phyloP scores from a whole-genome alignment of 92 coral and sea anemone species.

The Zoanthus gigantus region DNA sequence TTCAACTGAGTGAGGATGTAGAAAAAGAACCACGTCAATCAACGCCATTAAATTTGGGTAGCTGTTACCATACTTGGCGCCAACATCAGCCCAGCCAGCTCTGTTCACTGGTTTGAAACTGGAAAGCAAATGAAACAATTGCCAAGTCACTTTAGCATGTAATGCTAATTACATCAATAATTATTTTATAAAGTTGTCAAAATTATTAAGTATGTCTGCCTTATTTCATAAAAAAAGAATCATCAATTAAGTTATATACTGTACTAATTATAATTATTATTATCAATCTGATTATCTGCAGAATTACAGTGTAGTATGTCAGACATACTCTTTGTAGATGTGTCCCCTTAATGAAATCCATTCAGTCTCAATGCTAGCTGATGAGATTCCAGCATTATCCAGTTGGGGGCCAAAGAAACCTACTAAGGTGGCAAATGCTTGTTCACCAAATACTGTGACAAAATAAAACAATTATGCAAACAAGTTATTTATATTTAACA shows the following conservation, averaged over 20 bases:
- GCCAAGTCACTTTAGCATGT: background rate
- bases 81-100: slow-evolving; percentile 12
- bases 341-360: slow-evolving; percentile 49
- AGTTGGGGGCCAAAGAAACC: slow-evolving; percentile 45
- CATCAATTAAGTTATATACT: too few relatives aligned
- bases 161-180: too few relatives aligned
- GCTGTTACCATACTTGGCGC: background rate
- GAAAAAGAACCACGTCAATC: slow-evolving; percentile 35
- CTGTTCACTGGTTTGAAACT: slow-evolving; percentile 6
- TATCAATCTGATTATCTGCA: too few relatives aligned
- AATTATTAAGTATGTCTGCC: too few relatives aligned
- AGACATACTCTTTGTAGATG: slow-evolving; percentile 38
- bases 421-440: slow-evolving; percentile 22
- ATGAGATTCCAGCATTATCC: slow-evolving; percentile 31
- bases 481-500: background rate
- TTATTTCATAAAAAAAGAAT: too few relatives aligned
- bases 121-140: background rate
- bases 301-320: background rate
- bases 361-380: slow-evolving; percentile 39
- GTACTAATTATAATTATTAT: too few relatives aligned
- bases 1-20: slow-evolving; percentile 47
- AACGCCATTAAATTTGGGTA: slow-evolving; percentile 12
- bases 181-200: too few relatives aligned
- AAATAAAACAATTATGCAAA: background rate
- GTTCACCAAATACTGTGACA: slow-evolving; percentile 29